Evolutionary conservation across 2,888 invertebrate genomes (phyloP), one percentile per base, ranked within the genome.

Genomic region (Dioctria linearis): DNA sequence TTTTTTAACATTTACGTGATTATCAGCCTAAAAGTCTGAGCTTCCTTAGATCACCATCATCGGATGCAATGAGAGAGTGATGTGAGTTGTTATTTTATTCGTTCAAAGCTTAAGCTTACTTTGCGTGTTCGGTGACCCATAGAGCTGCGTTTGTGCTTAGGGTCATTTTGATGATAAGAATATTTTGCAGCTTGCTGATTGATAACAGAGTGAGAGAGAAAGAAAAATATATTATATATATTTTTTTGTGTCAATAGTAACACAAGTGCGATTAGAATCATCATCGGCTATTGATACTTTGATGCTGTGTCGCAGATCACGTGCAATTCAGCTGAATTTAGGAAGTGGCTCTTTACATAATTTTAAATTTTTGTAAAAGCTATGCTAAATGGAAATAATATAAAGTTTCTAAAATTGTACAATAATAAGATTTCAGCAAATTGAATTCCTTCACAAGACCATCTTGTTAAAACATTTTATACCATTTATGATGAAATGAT

Each of bases 91-190:
- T 46, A 6, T 2, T 25, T 25, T 25, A 25, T 46, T 8, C 5
- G 54, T 54, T n/a, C 54, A 54, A n/a, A 25, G 11, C 6, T 54
- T 8, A 54, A 11, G 54, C 11, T 54, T 54, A n/a, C 54, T 9
- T 54, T 54, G 54, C 54, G 54, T 54, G 54, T 54, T 54, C 69
- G 11, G 39, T 11, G 51, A 69, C 69, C 69, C n/a, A 8, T 49
- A 51, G 5, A 51, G 69, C 49, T 51, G 69, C 51, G n/a, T 39
- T 54, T 49, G 39, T 69, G 6, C 37, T 69, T 69, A n/a, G 69
- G 69, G 69, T 69, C 69, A 51, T 54, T 54, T n/a, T 11, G 39
- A 5, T 37, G 67, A 67, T 67, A 67, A 67, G 5, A 37, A n/a
- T 11, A 37, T 37, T 51, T 65, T 69, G 37, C 37, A 54, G 69